Evolutionary conservation across 2,888 invertebrate species (phyloP).

Genomic region (Oligia fasciuncula): DNA sequence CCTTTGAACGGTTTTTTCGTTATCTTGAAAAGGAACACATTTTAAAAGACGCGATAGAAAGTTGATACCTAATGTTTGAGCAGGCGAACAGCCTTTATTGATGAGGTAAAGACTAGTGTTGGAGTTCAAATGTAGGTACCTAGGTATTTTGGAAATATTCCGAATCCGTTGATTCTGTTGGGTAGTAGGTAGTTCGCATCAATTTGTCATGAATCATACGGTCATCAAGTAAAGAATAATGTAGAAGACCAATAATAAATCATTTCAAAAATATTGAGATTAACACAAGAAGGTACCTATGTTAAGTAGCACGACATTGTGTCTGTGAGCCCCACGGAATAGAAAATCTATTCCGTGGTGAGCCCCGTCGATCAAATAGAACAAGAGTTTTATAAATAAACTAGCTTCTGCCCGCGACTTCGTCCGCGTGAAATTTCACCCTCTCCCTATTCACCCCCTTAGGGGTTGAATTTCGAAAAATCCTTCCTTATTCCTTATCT

Average conservation of each 20-base stretch:
- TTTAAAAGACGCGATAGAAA: slow-evolving; percentile 38
- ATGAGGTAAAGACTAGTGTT: not conserved
- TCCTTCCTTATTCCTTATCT: no score
- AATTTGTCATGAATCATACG: not conserved
- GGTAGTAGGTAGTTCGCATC: not conserved
- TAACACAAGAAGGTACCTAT: no score
- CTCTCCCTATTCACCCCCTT: no score
- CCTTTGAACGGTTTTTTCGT: slow-evolving; percentile 48
- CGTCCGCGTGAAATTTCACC: no score
- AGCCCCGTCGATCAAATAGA: not conserved
- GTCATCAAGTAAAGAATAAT: not conserved
- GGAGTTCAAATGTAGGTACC: no score
- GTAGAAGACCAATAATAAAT: not conserved
- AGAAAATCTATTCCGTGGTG: no score
- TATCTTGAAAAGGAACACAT: slow-evolving; percentile 37
- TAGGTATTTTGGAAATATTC: not conserved
- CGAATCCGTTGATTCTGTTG: not conserved
- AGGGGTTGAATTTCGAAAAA: no score
- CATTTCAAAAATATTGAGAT: not conserved
- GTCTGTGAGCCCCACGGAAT: not conserved
- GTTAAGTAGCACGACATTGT: not conserved
- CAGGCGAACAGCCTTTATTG: slow-evolving; percentile 7
- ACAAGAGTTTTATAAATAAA: not conserved
- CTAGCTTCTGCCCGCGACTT: no score
- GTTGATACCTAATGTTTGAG: slow-evolving; percentile 24